Evolutionary conservation across 2,797 vertebrate species (phyloP).

Genomic region (Heteromormyrus szaboi): DNA sequence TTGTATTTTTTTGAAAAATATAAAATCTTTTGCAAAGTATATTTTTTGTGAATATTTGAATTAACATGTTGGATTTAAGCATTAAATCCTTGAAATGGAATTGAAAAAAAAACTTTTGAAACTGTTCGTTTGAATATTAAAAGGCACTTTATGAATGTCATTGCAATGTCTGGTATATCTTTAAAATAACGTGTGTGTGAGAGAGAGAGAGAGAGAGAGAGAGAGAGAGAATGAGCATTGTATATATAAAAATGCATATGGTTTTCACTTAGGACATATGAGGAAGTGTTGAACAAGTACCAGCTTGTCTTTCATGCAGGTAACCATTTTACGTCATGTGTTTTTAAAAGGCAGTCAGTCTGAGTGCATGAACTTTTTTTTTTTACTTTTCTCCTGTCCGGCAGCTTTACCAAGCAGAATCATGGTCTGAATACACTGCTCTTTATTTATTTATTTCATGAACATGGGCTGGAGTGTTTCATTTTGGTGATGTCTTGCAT

Average conservation of each 20-base stretch:
- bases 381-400: no score
- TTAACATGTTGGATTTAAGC: conserved; percentile 22
- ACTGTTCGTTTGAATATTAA: conserved; percentile 30
- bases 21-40: conserved; percentile 32
- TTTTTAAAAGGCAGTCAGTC: background rate
- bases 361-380: background rate
- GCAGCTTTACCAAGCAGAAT: no score
- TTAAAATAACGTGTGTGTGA: background rate
- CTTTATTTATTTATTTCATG: no score
- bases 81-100: conserved; percentile 21
- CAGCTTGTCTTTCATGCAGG: background rate
- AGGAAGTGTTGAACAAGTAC: background rate
- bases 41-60: conserved; percentile 35
- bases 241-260: background rate
- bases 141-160: conserved; percentile 27
- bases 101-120: conserved; percentile 19
- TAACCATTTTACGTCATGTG: background rate
- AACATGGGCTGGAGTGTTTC: background rate
- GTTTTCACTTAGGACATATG: background rate
- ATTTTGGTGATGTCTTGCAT: background rate
- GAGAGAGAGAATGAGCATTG: background rate
- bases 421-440: no score
- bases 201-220: background rate
- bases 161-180: background rate
- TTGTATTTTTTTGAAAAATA: conserved; percentile 30